A percentile compares a stretch with the other conserved stretches of the same genome.
Conservation (phyloP, 2,113 vertebrate species). For the Tinamus guttatus region DNA sequence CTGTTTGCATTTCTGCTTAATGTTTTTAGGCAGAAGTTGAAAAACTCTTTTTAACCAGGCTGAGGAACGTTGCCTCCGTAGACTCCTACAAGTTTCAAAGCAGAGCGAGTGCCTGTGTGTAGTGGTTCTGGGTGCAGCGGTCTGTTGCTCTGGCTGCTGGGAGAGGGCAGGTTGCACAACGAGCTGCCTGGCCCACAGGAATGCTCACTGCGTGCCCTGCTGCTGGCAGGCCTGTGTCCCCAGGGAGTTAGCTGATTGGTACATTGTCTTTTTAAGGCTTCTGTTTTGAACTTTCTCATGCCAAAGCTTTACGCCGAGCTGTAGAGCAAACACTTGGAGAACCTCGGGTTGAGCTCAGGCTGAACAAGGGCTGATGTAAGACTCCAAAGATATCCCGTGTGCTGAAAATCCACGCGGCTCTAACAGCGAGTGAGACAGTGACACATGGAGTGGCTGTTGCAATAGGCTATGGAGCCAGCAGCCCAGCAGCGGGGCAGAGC, state of each 20-base stretch:
- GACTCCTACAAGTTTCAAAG: neutral
- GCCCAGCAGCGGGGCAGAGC: neutral
- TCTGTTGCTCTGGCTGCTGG: neutral
- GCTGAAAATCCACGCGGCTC: neutral
- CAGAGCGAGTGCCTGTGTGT: accelerated
- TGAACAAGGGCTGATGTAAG: slow-evolving; percentile 67
- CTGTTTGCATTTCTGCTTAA: neutral
- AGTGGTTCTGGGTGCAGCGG: neutral
- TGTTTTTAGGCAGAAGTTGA: neutral
- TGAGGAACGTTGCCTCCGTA: neutral
- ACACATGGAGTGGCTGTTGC: neutral
- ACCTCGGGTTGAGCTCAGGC: slow-evolving; percentile 48
- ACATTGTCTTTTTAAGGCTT: slow-evolving; percentile 62
- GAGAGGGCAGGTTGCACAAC: neutral
- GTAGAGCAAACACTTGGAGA: slow-evolving; percentile 33
- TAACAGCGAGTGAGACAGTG: neutral
- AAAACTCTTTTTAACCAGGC: neutral
- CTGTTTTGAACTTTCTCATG: slow-evolving; percentile 48
- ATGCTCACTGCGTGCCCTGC: neutral
- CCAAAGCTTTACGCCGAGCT: neutral
- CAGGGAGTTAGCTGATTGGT: neutral
- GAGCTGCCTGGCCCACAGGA: neutral
- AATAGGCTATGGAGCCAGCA: neutral
- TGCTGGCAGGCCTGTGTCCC: neutral
- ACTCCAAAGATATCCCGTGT: slow-evolving; percentile 72